Base-by-base conservation (phyloP, 2,797 vertebrate species). In the Lerista edwardsae region DNA sequence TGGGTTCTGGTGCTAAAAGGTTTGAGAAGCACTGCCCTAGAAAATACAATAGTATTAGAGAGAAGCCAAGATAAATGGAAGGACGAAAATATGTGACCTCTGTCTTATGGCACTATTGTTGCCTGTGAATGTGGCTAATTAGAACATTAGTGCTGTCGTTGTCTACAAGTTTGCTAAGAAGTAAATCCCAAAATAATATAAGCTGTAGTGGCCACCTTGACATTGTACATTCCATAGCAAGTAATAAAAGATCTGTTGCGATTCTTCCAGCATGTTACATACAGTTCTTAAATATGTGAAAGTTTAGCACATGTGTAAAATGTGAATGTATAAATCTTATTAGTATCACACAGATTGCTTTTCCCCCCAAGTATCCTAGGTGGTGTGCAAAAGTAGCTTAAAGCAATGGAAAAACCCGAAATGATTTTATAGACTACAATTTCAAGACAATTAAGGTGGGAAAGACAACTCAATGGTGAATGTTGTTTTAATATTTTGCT, bases 121-220 rank as follows among this genome's bases (percentile, higher is more conserved):
- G 88, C 79, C 75, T 80, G 5, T 86, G 82, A 91, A 85, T 87
- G 68, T 80, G 41, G 51, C 41, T 81, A 80, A 79, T 90, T 75
- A 89, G 73, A 90, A 80, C 68, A 92, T 34, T 84, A 84, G 69
- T 90, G 88, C 31, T 84, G 75, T 39, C 87, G 76, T n/a, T 91
- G 83, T 85, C 79, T 62, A 83, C 64, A 17, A 78, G 44, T 75
- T 55, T 74, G 44, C 34, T 8, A 19, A 69, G 17, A 2, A 39
- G 17, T 47, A 79, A 19, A 7, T 67, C 21, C 34, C 25, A 3
- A 15, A 67, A 15, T 21, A 34, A 67, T 77, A 76, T 83, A 83
- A 88, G 83, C 83, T 36, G 72, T 65, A 69, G 62, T 29, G 57
- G n/a, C 23, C 47, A 61, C 36, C 7, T 25, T 61, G 7, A 75